Base-by-base conservation (phyloP, 2,113 vertebrate genomes). In the Eudyptes chrysolophus region DNA sequence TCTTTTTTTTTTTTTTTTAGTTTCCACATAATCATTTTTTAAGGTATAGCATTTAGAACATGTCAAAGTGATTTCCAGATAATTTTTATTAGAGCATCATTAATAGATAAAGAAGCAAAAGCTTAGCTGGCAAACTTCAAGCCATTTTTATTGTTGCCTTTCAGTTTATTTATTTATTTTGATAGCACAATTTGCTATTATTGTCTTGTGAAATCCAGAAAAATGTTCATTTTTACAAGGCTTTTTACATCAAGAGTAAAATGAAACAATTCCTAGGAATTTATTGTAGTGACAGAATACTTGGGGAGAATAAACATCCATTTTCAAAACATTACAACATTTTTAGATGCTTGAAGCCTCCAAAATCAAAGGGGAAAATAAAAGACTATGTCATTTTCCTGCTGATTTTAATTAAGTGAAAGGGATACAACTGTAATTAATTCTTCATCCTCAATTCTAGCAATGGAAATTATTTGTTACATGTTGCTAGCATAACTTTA, bases 321-420 rank as follows among this genome's bases (percentile, higher is more conserved):
- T 95, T 89, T 80, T 92, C 51, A 90, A 96, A 87, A 68, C 44
- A 30, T 71, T 54, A 32, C 12, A 86, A 58, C 5, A n/a, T 30
- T 54, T 83, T 88, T 66, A 86, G 13, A 32, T 66, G 16, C 32
- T 42, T 80, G 51, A 89, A 65, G 19, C 17, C 27, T 71, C 11
- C 52, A 80, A 86, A 84, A 81, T 76, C 46, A 82, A 92, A 88
- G 30, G 8, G 22, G 7, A 76, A 70, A 91, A 89, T 32, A n/a
- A 89, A 85, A 65, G 27, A 34, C n/a, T 26, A 6, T 18, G 20
- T 27, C 4, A 65, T 79, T 60, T 85, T 94, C 51, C 29, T 84
- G 36, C 10, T 46, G 64, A 87, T 95, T 96, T 95, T 80, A 94
- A 61, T 84, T 89, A 95, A 71, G 30, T 55, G 36, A 87, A 82